Evolutionary conservation across 2,113 vertebrate species (phyloP).

Genomic region (Tapirus terrestris): DNA sequence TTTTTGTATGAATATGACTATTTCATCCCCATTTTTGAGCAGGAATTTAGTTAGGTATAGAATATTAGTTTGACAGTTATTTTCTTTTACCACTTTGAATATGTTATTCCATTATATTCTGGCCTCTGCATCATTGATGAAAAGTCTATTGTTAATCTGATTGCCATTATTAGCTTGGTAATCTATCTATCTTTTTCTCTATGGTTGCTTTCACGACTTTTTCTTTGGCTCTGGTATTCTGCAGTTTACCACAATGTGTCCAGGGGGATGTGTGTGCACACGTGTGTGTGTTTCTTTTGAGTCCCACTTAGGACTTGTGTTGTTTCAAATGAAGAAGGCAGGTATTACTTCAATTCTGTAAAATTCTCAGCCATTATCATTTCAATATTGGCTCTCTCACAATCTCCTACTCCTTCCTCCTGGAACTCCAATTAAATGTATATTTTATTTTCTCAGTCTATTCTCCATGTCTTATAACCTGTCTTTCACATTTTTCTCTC

Average conservation of each 20-base stretch:
- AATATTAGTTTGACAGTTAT: background rate
- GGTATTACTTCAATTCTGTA: slow-evolving; percentile 17
- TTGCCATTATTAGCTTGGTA: background rate
- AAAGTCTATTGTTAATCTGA: background rate
- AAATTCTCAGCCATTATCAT: background rate
- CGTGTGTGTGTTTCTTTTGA: background rate
- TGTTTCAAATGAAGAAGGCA: slow-evolving; percentile 17
- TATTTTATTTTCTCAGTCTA: slow-evolving; percentile 12
- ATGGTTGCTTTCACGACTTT: slow-evolving; percentile 10
- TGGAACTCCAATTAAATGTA: background rate
- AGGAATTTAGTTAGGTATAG: background rate
- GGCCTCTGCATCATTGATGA: background rate
- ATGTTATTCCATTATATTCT: background rate
- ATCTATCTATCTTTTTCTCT: slow-evolving; percentile 10
- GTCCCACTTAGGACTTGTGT: background rate
- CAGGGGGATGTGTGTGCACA: background rate
- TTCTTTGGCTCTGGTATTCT: background rate
- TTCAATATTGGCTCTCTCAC: background rate
- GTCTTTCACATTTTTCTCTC: background rate
- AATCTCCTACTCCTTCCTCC: background rate
- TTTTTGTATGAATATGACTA: background rate
- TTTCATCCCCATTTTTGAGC: slow-evolving; percentile 6
- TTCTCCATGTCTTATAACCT: background rate
- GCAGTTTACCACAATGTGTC: background rate
- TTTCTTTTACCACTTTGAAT: background rate